Conservation (phyloP, 1,140 invertebrate species). For the Drosophila kanapiae region DNA sequence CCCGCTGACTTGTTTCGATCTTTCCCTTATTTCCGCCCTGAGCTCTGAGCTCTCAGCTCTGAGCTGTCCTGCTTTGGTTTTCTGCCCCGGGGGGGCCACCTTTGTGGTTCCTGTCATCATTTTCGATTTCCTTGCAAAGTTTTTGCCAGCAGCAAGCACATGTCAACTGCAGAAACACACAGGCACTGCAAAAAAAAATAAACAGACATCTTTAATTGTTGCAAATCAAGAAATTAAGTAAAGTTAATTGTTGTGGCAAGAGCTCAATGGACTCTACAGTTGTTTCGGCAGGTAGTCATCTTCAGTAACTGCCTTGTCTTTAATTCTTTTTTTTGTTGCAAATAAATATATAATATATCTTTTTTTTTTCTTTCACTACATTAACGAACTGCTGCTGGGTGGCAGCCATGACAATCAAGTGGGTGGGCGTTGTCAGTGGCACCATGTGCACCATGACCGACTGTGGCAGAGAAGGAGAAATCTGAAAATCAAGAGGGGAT, state of each 20-base stretch:
- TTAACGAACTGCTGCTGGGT: not conserved
- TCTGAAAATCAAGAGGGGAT: not conserved
- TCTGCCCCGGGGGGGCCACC: constrained; percentile 21
- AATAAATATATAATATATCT: not conserved
- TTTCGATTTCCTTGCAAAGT: constrained; percentile 47
- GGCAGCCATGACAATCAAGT: constrained; percentile 44
- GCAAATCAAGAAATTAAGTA: not conserved
- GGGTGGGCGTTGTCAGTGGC: constrained; percentile 57
- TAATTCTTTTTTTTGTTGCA: not conserved
- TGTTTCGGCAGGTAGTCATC: too few relatives aligned
- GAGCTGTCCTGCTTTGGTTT: not conserved
- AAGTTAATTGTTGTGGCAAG: too few relatives aligned
- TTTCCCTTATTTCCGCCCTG: constrained; percentile 1
- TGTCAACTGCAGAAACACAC: constrained; percentile 26
- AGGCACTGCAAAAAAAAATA: not conserved
- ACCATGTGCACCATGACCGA: constrained; percentile 65
- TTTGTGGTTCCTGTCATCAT: constrained; percentile 60
- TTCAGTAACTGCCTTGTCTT: not conserved
- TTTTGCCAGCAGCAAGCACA: constrained; percentile 16
- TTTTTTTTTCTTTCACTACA: not conserved
- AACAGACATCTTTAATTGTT: not conserved
- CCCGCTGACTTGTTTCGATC: constrained; percentile 17
- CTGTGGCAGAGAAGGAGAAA: constrained; percentile 37
- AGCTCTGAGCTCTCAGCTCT: not conserved
- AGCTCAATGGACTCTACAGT: too few relatives aligned